These are phyloP conservation scores for Ellobium chinense DNA, from an alignment of 2,888 invertebrate genomes.

Conservation along the genomic window DNA sequence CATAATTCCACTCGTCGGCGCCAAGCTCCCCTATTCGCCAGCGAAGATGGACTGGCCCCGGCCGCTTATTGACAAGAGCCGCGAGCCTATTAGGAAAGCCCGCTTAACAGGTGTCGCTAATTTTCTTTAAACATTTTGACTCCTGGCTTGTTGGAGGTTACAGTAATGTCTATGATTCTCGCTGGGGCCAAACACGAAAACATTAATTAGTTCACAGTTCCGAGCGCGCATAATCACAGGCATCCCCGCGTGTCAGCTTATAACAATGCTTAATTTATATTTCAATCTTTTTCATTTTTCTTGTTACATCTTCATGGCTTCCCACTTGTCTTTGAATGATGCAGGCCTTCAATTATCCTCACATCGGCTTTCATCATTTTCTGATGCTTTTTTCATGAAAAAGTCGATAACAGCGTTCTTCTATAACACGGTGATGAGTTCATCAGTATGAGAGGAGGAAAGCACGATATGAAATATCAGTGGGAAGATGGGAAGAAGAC, in stretches of 20 bases:
- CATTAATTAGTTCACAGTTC: slow-evolving; percentile 32
- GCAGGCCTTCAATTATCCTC: too few relatives aligned
- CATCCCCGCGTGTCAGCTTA: slow-evolving; percentile 7
- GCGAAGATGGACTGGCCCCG: slow-evolving; percentile 9
- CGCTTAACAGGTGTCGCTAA: slow-evolving; percentile 35
- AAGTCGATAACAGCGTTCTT: too few relatives aligned
- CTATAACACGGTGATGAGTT: too few relatives aligned
- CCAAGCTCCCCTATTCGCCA: background rate
- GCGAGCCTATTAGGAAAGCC: slow-evolving; percentile 33
- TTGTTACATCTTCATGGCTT: background rate
- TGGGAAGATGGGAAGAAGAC: too few relatives aligned
- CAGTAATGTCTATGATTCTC: slow-evolving; percentile 14
- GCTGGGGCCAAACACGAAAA: slow-evolving; percentile 4
- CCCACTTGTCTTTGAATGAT: too few relatives aligned
- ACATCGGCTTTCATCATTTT: too few relatives aligned
- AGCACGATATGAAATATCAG: too few relatives aligned
- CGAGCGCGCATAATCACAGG: background rate
- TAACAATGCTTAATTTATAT: background rate
- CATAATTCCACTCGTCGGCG: too few relatives aligned
- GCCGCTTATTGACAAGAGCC: slow-evolving; percentile 24
- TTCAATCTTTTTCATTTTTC: too few relatives aligned
- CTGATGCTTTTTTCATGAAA: too few relatives aligned
- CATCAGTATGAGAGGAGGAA: too few relatives aligned
- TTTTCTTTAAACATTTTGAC: slow-evolving; percentile 30
- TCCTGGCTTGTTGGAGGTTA: slow-evolving; percentile 6